These are phyloP conservation scores for Ascaphus truei DNA, from an alignment of 2,113 vertebrate species.

Conservation along the genomic window DNA sequence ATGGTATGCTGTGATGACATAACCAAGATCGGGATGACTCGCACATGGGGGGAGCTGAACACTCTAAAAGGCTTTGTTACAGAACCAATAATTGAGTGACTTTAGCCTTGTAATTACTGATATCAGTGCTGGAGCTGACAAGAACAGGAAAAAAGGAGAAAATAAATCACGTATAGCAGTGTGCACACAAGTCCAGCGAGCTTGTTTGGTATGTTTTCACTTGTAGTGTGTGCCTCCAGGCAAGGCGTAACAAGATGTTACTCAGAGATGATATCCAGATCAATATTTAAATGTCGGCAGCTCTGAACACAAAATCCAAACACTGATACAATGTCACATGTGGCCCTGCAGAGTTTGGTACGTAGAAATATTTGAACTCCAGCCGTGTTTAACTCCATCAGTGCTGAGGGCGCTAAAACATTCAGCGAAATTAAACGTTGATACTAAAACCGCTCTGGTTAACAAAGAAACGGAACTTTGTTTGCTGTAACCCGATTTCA, in stretches of 20 bases:
- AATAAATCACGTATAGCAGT: background rate
- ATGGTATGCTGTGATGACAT: constrained; percentile 21
- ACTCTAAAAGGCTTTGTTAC: constrained; percentile 8
- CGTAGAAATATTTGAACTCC: background rate
- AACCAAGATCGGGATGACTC: constrained; percentile 4
- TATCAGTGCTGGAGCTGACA: too few species aligned
- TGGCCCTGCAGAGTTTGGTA: background rate
- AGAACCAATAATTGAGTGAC: constrained; percentile 12
- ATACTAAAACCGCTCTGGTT: too few species aligned
- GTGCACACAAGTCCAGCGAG: background rate
- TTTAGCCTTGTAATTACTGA: constrained; percentile 33
- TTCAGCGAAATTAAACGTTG: background rate
- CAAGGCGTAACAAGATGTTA: background rate
- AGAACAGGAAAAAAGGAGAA: background rate
- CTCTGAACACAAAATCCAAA: background rate
- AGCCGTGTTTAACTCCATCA: too few species aligned
- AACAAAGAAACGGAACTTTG: too few species aligned
- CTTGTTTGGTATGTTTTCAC: background rate
- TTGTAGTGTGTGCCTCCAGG: background rate
- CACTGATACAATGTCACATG: background rate
- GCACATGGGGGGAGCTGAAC: background rate
- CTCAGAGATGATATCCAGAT: constrained; percentile 5
- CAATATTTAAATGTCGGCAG: background rate
- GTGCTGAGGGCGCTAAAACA: background rate
- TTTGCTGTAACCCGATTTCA: too few species aligned